A percentile compares a stretch with the other conserved stretches of the same genome.
Conservation (phyloP, 2,888 invertebrate species). For the Ditula angustiorana region DNA sequence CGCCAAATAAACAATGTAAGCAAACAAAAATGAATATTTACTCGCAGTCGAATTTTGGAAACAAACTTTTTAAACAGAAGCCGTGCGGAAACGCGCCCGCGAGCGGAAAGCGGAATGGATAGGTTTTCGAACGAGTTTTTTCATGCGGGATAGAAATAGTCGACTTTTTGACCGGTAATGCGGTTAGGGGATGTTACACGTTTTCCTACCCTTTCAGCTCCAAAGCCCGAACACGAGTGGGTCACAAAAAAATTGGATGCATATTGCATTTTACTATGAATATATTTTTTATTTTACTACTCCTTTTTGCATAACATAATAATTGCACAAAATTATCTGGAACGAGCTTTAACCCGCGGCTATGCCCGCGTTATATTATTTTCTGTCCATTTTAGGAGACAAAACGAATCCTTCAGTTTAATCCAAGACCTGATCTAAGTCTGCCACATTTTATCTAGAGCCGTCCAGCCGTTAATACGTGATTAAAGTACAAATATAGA, state of each 20-base stretch:
- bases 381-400: too few relatives aligned
- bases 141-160: conserved; percentile 14
- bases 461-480: too few relatives aligned
- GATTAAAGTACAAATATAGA: too few relatives aligned
- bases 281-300: too few relatives aligned
- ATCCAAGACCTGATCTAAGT: too few relatives aligned
- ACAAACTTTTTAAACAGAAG: conserved; percentile 24
- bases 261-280: too few relatives aligned
- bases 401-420: too few relatives aligned
- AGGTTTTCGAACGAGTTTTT: conserved; percentile 22
- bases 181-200: conserved; percentile 10
- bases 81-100: conserved; percentile 17
- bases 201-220: background rate
- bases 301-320: too few relatives aligned
- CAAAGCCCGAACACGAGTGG: background rate
- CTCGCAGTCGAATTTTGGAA: conserved; percentile 14
- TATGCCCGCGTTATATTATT: too few relatives aligned
- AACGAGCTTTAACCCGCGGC: too few relatives aligned
- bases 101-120: conserved; percentile 16
- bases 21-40: conserved; percentile 23
- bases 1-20: conserved; percentile 23
- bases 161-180: conserved; percentile 13
- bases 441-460: too few relatives aligned
- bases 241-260: background rate
- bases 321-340: too few relatives aligned